Evolutionary conservation across 2,888 invertebrate species (phyloP).

Genomic region (Scelioninae gen. 1): DNA sequence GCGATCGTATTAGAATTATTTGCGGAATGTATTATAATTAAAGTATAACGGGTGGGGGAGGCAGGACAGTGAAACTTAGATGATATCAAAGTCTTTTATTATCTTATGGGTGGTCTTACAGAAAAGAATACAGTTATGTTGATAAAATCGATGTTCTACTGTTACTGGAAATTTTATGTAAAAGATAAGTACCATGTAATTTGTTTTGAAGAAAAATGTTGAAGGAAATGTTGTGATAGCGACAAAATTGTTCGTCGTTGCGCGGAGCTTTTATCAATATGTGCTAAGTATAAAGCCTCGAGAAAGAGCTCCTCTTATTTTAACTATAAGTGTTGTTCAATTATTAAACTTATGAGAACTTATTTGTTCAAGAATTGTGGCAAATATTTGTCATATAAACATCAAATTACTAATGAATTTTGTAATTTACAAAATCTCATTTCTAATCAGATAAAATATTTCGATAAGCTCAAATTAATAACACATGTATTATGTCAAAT

Average conservation of each 20-base stretch:
- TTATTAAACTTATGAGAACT: neutral
- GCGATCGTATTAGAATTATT: conserved; percentile 19
- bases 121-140: conserved; percentile 67
- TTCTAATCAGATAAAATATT: too few relatives aligned
- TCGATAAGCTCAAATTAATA: too few relatives aligned
- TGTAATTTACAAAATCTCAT: too few relatives aligned
- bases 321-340: neutral
- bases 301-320: neutral
- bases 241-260: conserved; percentile 41
- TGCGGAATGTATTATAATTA: conserved; percentile 61
- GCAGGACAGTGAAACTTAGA: conserved; percentile 44
- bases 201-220: conserved; percentile 55
- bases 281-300: conserved; percentile 8
- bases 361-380: neutral
- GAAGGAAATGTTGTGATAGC: conserved; percentile 56
- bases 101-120: conserved; percentile 67
- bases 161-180: conserved; percentile 67
- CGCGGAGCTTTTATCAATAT: conserved; percentile 47
- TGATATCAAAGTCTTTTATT: conserved; percentile 65
- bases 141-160: conserved; percentile 69
- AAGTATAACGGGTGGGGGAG: conserved; percentile 11
- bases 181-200: conserved; percentile 63
- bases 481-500: too few relatives aligned
- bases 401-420: too few relatives aligned
- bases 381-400: too few relatives aligned